Conservation (phyloP, 2,797 vertebrate species). For the Sardinella longiceps region DNA sequence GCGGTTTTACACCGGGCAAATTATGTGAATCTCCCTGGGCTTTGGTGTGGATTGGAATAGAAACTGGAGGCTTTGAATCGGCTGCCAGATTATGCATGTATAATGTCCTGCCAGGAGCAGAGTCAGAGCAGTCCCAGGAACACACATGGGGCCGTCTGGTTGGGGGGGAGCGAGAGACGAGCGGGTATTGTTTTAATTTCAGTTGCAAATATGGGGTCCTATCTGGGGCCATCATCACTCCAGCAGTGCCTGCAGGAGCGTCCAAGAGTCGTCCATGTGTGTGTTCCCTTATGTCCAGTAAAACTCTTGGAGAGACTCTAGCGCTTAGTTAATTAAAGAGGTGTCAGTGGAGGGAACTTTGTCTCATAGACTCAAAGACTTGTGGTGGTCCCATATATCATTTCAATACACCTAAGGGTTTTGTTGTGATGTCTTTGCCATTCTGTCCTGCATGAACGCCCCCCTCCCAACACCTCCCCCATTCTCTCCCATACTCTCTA, state of each 20-base stretch:
- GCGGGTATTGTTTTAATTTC: conserved; percentile 50
- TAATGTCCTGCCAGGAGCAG: conserved; percentile 72
- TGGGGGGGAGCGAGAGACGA: conserved; percentile 45
- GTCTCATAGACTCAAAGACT: neutral
- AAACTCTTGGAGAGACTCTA: neutral
- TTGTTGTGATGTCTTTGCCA: neutral
- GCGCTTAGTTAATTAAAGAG: neutral
- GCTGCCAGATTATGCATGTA: conserved; percentile 61
- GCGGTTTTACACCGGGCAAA: conserved; percentile 60
- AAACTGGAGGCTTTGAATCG: conserved; percentile 68
- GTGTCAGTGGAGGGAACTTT: neutral
- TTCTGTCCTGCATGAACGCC: neutral
- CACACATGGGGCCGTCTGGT: conserved; percentile 63
- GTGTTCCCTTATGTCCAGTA: conserved; percentile 5
- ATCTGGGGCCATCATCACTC: conserved; percentile 6
- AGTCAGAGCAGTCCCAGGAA: conserved; percentile 56
- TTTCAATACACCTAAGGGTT: neutral
- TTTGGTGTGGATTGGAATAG: conserved; percentile 68
- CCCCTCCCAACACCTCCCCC: no score
- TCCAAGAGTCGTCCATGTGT: neutral
- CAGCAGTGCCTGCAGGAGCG: neutral
- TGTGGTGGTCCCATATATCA: neutral
- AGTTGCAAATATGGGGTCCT: conserved; percentile 49
- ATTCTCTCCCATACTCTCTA: neutral
- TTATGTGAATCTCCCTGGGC: conserved; percentile 63